Evolutionary conservation across 2,888 invertebrate species (phyloP), one percentile per base, ranked within the genome.

Genomic region (Drosophila demipolita): DNA sequence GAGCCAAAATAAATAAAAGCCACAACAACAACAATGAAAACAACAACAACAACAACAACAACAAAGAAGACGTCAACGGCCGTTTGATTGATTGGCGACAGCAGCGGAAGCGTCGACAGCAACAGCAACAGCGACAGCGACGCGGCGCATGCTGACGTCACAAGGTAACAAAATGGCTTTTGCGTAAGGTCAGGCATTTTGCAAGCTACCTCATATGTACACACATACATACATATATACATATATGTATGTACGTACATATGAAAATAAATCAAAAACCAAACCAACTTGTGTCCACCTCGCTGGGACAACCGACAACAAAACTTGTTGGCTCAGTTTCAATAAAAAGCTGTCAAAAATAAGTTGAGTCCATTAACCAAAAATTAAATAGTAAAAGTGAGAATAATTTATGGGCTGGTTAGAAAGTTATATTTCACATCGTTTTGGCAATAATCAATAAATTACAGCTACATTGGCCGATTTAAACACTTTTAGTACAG

Each of bases 1-100:
- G 85, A 82, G 78, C 78, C 87, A 82, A 87, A 87, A 87, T 86
- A 87, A 88, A 87, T 86, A 86, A 84, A 86, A 76, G 86, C 77
- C 74, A 67, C 82, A 74, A 66, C 70, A 73, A 64, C 66, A 61
- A 32, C 53, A 63, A 57, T 53, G 57, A 35, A 58, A 66, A 45
- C 49, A 64, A 26, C 48, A 32, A 68, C 76, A 72, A 59, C 80
- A 76, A 66, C 79, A 83, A 82, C 79, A 83, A 77, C 78, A 65
- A 69, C 71, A 57, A 58, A 54, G n/a, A 12, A 48, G 50, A 7
- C 69, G 33, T n/a, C 70, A 15, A 5, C 59, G 26, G n/a, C 69
- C 3, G 15, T 57, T 45, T 45, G 29, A 12, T 59, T n/a, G 42
- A n/a, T 45, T 45, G n/a, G 40, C 38, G 17, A 20, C 57, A 26